Conservation (phyloP, 2,797 vertebrate species). For the Chanos chanos region DNA sequence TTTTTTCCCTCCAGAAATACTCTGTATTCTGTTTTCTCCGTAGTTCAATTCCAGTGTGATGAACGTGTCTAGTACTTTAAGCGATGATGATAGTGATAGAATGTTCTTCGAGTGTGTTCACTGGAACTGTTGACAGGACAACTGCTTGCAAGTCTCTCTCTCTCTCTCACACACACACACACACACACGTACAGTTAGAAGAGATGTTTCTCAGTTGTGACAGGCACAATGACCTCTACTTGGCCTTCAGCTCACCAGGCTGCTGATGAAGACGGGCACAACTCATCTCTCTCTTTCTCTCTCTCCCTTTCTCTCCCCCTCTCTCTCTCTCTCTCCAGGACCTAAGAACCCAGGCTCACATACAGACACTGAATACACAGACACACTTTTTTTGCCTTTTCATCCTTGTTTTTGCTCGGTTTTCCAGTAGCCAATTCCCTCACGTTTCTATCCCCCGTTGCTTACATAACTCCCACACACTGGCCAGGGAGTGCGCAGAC, state of each 20-base stretch:
- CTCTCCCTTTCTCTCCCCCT: neutral
- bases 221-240: slow-evolving; percentile 19
- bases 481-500: no score
- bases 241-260: slow-evolving; percentile 28
- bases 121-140: neutral
- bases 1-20: no score
- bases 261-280: slow-evolving; percentile 16
- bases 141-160: neutral
- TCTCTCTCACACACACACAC: neutral
- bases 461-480: no score
- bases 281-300: slow-evolving; percentile 24
- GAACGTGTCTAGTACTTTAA: no score
- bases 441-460: no score
- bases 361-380: neutral
- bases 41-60: no score
- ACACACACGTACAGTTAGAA: neutral
- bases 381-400: no score
- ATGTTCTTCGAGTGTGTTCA: neutral
- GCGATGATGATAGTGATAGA: no score
- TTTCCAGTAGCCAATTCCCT: no score
- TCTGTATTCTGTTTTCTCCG: no score
- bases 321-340: slow-evolving; percentile 3
- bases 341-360: neutral
- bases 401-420: no score
- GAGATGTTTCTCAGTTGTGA: slow-evolving; percentile 11